Evolutionary conservation across 2,797 vertebrate species (phyloP), one percentile per base, ranked within the genome.

Genomic region (Molossus alvarezi): DNA sequence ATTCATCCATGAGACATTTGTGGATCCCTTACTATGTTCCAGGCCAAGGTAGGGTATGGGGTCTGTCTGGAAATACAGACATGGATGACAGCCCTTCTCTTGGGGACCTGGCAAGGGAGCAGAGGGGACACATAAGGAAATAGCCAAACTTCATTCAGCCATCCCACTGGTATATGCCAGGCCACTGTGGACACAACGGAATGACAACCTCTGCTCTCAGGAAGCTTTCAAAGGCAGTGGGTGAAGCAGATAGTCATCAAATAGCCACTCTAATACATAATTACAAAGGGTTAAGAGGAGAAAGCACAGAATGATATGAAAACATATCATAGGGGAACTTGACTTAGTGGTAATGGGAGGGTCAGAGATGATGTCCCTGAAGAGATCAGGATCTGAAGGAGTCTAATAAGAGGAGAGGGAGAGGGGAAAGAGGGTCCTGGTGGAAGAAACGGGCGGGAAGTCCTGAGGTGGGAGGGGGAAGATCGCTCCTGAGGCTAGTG

Each of bases 171-270:
- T 18, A 2, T 23, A 13, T 6, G 33, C 29, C 33, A 55, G 51
- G 69, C 48, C 55, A 5, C 72, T 2, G 25, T 81, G 91, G 57
- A 64, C 15, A 11, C 57, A 37, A 20, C 2, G 75, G 73, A 62
- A 62, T 62, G 73, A 27, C 3, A 41, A 23, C 55, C 41, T 92
- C 60, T 17, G 37, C 37, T 80, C 58, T 87, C 91, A 25, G 85
- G 85, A 84, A 55, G 77, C 77, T 72, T 83, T 85, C 77, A 81
- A 3, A 90, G 76, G 69, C 92, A 53, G 53, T 53, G 14, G 14
- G 55, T 64, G 84, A 92, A 75, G 86, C 82, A 45, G 77, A 62
- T 20, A 65, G 4, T 77, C 60, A 73, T 93, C 92, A 81, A 69
- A 79, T 23, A 85, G 33, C 82, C 73, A 37, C 82, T 80, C 91